A percentile compares a stretch with the other conserved stretches of the same genome.
Conservation (phyloP, 2,113 vertebrate species). For the Macaca nemestrina region DNA sequence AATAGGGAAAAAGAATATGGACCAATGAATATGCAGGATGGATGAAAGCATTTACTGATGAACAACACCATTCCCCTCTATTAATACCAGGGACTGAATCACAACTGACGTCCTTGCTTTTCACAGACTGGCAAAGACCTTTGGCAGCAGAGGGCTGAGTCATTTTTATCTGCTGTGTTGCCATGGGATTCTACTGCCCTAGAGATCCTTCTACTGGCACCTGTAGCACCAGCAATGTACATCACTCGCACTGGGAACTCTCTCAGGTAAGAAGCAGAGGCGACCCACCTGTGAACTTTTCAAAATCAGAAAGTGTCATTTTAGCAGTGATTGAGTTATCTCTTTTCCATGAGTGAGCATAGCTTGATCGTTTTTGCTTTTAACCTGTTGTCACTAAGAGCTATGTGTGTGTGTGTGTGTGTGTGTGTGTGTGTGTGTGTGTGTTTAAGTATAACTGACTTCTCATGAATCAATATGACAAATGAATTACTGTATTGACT, state of each 20-base stretch:
- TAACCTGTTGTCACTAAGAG: neutral
- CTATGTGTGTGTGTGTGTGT: neutral
- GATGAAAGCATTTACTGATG: neutral
- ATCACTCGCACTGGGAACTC: neutral
- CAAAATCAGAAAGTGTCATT: constrained; percentile 41
- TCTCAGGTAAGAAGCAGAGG: neutral
- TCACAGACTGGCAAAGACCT: neutral
- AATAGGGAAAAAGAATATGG: neutral
- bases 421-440: neutral
- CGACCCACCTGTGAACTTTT: neutral
- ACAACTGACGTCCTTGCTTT: neutral
- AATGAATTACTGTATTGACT: neutral
- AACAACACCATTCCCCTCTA: neutral
- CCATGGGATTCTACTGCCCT: constrained; percentile 23
- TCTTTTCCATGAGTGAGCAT: constrained; percentile 9
- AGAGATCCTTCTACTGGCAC: neutral
- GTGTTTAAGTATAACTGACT: neutral
- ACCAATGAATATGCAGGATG: neutral
- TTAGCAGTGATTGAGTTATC: neutral
- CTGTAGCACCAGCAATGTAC: neutral
- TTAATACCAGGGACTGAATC: constrained; percentile 25
- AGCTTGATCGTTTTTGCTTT: constrained; percentile 54
- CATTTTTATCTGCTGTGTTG: neutral
- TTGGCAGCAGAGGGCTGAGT: neutral
- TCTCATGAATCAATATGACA: constrained; percentile 30